phyloP scores from a whole-genome alignment of 2,797 vertebrate genomes.

The Poecile montanus region DNA sequence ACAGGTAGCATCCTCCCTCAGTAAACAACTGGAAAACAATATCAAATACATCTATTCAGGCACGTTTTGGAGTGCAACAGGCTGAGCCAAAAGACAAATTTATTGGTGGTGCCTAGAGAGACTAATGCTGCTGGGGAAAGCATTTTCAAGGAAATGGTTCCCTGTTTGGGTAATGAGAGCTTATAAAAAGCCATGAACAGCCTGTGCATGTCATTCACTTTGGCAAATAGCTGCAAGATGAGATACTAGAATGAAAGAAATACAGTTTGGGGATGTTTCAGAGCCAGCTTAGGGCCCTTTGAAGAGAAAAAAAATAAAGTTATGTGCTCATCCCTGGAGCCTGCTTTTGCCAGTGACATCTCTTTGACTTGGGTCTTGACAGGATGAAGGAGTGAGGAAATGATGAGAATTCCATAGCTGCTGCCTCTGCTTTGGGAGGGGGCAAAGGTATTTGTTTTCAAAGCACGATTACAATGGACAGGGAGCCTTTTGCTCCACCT shows the following conservation, averaged over 20 bases:
- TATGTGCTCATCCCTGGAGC: constrained; percentile 54
- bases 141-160: constrained; percentile 59
- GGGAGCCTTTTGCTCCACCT: constrained; percentile 61
- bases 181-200: constrained; percentile 61
- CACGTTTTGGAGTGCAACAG: background rate
- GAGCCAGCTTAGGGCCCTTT: constrained; percentile 40
- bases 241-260: constrained; percentile 54
- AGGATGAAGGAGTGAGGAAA: constrained; percentile 63
- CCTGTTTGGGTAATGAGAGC: constrained; percentile 61
- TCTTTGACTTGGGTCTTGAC: constrained; percentile 61
- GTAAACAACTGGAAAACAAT: constrained; percentile 14
- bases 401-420: constrained; percentile 71
- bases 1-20: constrained; percentile 7
- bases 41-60: background rate
- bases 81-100: background rate
- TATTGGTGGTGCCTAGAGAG: constrained; percentile 24
- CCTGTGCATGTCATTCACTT: constrained; percentile 60
- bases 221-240: constrained; percentile 61
- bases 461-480: constrained; percentile 43
- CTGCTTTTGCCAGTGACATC: constrained; percentile 34
- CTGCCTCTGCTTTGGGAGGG: constrained; percentile 36
- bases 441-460: constrained; percentile 67
- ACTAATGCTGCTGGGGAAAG: constrained; percentile 14
- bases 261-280: constrained; percentile 37
- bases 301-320: constrained; percentile 40